Percentiles rank a stretch among this genome's conserved stretches.
Evolutionary conservation across 1,140 invertebrate species (phyloP).

Genomic region (Leptopilina clavipes): DNA sequence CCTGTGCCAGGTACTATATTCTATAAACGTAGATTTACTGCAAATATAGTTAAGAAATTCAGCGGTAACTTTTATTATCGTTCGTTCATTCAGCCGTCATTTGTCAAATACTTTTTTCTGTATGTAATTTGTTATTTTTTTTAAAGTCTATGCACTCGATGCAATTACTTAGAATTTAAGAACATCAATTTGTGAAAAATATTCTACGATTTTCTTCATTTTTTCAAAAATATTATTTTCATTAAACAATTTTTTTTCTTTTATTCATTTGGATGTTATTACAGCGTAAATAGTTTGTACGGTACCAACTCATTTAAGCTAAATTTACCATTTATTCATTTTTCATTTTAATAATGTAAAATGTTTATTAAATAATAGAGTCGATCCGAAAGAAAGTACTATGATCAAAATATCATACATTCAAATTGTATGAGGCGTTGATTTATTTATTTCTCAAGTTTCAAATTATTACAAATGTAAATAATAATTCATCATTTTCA

Average conservation of each 20-base stretch:
- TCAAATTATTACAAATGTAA: too few species aligned
- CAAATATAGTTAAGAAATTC: slow-evolving; percentile 63
- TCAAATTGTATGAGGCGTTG: too few species aligned
- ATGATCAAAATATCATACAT: too few species aligned
- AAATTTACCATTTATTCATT: background rate
- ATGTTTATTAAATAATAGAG: background rate
- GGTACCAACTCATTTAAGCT: slow-evolving; percentile 12
- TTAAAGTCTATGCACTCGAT: slow-evolving; percentile 75
- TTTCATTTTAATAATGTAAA: background rate
- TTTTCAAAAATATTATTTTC: background rate
- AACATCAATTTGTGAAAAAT: background rate
- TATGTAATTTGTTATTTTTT: slow-evolving; percentile 76
- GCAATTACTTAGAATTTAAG: slow-evolving; percentile 40
- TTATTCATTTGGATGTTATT: background rate
- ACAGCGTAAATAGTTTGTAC: background rate
- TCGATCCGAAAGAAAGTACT: too few species aligned
- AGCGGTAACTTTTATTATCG: slow-evolving; percentile 60
- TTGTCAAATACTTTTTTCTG: slow-evolving; percentile 61
- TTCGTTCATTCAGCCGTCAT: slow-evolving; percentile 61
- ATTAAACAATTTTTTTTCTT: background rate
- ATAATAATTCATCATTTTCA: too few species aligned
- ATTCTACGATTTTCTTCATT: background rate
- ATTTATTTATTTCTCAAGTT: too few species aligned
- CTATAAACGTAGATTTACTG: slow-evolving; percentile 69
- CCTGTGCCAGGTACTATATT: slow-evolving; percentile 77